These are phyloP conservation scores for Emydoidea blandingii DNA, from an alignment of 2,797 vertebrate species.

Conservation along the genomic window DNA sequence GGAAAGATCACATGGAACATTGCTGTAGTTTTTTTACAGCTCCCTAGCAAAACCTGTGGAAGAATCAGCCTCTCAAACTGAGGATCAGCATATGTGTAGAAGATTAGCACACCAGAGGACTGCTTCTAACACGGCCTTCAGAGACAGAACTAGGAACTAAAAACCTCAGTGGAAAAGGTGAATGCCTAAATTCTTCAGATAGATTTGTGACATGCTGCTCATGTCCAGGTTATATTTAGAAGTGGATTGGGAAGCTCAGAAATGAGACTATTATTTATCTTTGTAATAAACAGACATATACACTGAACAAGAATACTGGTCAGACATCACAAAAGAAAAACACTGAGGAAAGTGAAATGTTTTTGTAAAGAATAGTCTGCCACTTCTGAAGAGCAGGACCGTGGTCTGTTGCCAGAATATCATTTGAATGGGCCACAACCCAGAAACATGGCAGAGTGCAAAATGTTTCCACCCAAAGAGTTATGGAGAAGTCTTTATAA, in stretches of 20 bases:
- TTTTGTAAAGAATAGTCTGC: constrained; percentile 5
- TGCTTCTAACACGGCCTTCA: constrained; percentile 25
- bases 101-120: constrained; percentile 60
- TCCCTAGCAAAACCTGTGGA: constrained; percentile 32
- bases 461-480: neutral
- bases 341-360: neutral
- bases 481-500: neutral
- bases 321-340: constrained; percentile 3
- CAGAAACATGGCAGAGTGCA: neutral
- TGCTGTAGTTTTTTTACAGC: neutral
- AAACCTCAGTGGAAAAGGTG: constrained; percentile 12
- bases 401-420: neutral
- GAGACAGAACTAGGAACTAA: constrained; percentile 48
- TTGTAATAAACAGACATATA: constrained; percentile 34
- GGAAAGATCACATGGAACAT: neutral
- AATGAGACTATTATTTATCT: neutral
- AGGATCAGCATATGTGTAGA: constrained; percentile 62
- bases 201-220: constrained; percentile 36
- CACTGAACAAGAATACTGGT: neutral
- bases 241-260: constrained; percentile 20
- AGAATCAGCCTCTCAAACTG: constrained; percentile 40
- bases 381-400: rapidly evolving
- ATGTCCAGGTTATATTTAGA: constrained; percentile 41
- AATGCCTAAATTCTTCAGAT: neutral
- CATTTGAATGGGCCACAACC: neutral